Conservation (phyloP, 1,140 invertebrate species). For the Ips typographus region DNA sequence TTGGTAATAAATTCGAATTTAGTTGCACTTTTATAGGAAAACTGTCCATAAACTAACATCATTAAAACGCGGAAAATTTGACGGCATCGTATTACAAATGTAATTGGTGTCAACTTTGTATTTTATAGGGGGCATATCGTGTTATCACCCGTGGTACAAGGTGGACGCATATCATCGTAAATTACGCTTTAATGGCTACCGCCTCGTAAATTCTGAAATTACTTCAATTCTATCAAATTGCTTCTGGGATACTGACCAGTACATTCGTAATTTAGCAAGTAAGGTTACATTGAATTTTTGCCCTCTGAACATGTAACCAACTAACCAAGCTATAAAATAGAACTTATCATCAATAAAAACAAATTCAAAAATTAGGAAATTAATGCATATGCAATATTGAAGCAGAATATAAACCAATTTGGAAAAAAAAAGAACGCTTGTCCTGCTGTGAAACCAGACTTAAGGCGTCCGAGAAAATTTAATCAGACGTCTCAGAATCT, state of each 20-base stretch:
- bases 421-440: constrained; percentile 15
- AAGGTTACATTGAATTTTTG: too few relatives aligned
- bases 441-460: constrained; percentile 19
- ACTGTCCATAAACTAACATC: constrained; percentile 13
- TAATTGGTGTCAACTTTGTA: constrained; percentile 25
- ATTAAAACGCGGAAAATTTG: constrained; percentile 20
- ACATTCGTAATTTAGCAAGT: too few relatives aligned
- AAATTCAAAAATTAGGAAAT: too few relatives aligned
- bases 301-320: too few relatives aligned
- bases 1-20: constrained; percentile 16
- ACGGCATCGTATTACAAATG: constrained; percentile 19
- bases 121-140: constrained; percentile 14
- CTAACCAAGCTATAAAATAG: too few relatives aligned
- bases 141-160: constrained; percentile 13
- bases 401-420: constrained; percentile 3
- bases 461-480: constrained; percentile 21
- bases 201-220: background rate
- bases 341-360: too few relatives aligned
- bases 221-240: too few relatives aligned
- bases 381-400: too few relatives aligned
- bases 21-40: constrained; percentile 12
- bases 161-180: constrained; percentile 13
- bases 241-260: too few relatives aligned
- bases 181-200: constrained; percentile 2
- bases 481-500: constrained; percentile 25